Evolutionary conservation across 2,888 invertebrate species (phyloP).

Genomic region (Clusia tigrina): DNA sequence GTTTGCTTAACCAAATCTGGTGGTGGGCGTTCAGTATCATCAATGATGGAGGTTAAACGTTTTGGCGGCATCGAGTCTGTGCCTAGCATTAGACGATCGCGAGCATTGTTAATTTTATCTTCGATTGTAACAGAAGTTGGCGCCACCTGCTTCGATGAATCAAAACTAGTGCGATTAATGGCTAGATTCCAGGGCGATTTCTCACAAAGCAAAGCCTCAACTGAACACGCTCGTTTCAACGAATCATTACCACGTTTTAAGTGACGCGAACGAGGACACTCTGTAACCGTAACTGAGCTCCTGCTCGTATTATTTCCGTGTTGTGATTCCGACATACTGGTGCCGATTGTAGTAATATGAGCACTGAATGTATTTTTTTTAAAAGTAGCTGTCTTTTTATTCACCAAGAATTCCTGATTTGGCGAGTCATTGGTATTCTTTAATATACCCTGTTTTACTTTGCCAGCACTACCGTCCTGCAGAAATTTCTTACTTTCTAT

Average conservation of each 20-base stretch:
- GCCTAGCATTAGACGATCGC: constrained; percentile 64
- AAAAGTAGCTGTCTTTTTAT: constrained; percentile 31
- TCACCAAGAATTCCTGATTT: not conserved
- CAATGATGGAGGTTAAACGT: constrained; percentile 71
- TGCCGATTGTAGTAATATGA: not conserved
- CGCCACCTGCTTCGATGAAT: constrained; percentile 13
- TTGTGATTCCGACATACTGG: not conserved
- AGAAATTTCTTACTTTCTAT: not conserved
- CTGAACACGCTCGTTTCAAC: constrained; percentile 85
- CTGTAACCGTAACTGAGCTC: constrained; percentile 10
- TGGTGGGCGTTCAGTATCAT: constrained; percentile 83
- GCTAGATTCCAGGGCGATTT: constrained; percentile 64
- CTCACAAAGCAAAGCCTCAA: constrained; percentile 80
- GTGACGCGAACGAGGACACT: constrained; percentile 58
- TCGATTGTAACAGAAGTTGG: constrained; percentile 59
- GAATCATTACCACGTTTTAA: constrained; percentile 69
- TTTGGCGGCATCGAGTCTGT: constrained; percentile 65
- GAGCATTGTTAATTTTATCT: constrained; percentile 63
- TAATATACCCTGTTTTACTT: constrained; percentile 22
- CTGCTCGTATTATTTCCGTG: not conserved
- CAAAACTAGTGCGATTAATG: constrained; percentile 29
- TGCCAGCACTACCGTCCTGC: not conserved
- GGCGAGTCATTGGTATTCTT: constrained; percentile 11
- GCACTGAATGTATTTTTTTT: constrained; percentile 22
- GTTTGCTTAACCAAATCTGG: constrained; percentile 89